Percentiles rank a stretch among this genome's conserved stretches.
phyloP scores from a whole-genome alignment of 2,888 invertebrate genomes.

The Hanleya hanleyi region DNA sequence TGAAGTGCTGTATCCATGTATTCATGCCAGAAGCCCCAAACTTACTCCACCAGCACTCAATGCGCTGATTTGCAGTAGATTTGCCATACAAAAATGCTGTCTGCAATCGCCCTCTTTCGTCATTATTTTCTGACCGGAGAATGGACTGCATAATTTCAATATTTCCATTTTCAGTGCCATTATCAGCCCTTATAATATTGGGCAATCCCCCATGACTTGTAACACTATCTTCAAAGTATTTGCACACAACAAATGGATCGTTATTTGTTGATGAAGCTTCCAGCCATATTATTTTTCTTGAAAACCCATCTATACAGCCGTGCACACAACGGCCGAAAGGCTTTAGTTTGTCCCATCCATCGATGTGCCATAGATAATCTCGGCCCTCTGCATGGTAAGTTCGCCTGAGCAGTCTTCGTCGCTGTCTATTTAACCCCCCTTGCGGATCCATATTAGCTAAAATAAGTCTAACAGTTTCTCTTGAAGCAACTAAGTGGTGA shows the following conservation, averaged over 20 bases:
- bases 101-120: neutral
- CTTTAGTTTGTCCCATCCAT: constrained; percentile 19
- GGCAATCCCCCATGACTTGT: neutral
- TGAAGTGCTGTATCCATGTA: neutral
- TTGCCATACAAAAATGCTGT: neutral
- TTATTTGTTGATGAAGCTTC: constrained; percentile 13
- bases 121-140: neutral
- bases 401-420: neutral
- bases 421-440: neutral
- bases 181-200: neutral
- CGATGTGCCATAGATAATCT: constrained; percentile 15
- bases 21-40: neutral
- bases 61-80: no score
- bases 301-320: constrained; percentile 18
- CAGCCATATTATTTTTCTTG: constrained; percentile 10
- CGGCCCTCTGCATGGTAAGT: constrained; percentile 2
- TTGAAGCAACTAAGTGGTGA: neutral
- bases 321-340: constrained; percentile 6
- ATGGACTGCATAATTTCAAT: no score
- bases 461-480: constrained; percentile 8
- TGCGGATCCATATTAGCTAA: neutral
- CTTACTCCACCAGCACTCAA: constrained; percentile 13
- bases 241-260: constrained; percentile 10
- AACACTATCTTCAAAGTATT: neutral
- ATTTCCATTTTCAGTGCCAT: constrained; percentile 13